phyloP scores from a whole-genome alignment of 2,888 invertebrate genomes.

The Drosophila nr. perissopoda region DNA sequence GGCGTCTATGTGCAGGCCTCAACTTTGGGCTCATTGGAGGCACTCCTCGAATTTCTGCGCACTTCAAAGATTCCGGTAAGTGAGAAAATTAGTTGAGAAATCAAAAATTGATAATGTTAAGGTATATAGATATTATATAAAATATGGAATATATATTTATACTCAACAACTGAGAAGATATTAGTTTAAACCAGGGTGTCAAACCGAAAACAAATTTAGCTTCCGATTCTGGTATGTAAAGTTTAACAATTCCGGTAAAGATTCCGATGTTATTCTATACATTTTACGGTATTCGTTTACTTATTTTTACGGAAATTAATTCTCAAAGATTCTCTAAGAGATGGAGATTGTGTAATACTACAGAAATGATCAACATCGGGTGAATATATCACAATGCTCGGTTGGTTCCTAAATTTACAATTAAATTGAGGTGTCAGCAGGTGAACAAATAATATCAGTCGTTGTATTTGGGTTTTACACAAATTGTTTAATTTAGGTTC shows the following conservation, averaged over 20 bases:
- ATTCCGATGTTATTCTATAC: neutral
- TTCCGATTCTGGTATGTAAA: neutral
- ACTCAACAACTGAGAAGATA: neutral
- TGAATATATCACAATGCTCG: neutral
- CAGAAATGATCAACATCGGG: neutral
- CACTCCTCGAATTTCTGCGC: constrained; percentile 95
- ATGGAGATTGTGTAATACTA: neutral
- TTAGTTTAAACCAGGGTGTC: neutral
- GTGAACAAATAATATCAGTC: neutral
- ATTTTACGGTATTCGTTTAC: neutral
- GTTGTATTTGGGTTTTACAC: neutral
- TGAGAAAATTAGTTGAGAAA: constrained; percentile 57
- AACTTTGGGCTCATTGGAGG: constrained; percentile 99
- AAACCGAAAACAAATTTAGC: neutral
- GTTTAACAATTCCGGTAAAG: neutral
- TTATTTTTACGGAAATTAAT: neutral
- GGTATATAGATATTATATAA: neutral
- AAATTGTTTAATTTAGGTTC: neutral
- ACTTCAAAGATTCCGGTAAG: constrained; percentile 97
- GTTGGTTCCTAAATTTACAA: neutral
- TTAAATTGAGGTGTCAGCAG: neutral
- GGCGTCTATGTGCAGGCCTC: constrained; percentile 99
- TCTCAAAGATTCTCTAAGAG: neutral
- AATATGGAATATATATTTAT: neutral
- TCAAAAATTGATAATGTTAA: neutral